A percentile compares a stretch with the other conserved stretches of the same genome.
phyloP scores from a whole-genome alignment of 2,113 vertebrate genomes.

The Ophthalmolycus amberensis region DNA sequence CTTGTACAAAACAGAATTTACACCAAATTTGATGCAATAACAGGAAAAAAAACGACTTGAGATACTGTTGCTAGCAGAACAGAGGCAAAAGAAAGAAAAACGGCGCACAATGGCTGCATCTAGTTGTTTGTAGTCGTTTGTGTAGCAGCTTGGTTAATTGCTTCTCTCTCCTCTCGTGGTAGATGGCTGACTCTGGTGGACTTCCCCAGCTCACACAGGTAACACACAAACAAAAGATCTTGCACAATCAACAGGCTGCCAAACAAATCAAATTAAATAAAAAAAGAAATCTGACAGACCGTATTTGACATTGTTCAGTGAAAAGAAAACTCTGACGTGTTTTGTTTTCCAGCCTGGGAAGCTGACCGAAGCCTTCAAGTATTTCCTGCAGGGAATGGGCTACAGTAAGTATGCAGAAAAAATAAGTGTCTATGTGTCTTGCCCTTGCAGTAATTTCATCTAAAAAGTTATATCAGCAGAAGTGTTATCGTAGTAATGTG shows the following conservation, averaged over 20 bases:
- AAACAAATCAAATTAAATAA: not conserved
- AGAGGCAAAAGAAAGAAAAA: not conserved
- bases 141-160: not conserved
- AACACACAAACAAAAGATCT: constrained; percentile 46
- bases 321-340: constrained; percentile 12
- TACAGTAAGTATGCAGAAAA: constrained; percentile 90
- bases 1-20: not conserved
- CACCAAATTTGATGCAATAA: not conserved
- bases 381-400: constrained; percentile 99
- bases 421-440: not conserved
- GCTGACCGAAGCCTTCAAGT: constrained; percentile 98
- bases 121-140: not conserved
- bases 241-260: no score
- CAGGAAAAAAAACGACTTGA: not conserved
- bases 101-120: no score
- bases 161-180: constrained; percentile 24
- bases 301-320: not conserved
- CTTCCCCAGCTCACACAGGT: constrained; percentile 99
- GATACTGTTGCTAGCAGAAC: no score
- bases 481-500: not conserved
- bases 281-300: not conserved
- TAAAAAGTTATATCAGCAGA: not conserved
- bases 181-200: constrained; percentile 99
- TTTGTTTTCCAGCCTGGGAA: constrained; percentile 90
- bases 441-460: not conserved